Conservation (phyloP, 2,888 invertebrate species). For the Coelinius sp. region DNA sequence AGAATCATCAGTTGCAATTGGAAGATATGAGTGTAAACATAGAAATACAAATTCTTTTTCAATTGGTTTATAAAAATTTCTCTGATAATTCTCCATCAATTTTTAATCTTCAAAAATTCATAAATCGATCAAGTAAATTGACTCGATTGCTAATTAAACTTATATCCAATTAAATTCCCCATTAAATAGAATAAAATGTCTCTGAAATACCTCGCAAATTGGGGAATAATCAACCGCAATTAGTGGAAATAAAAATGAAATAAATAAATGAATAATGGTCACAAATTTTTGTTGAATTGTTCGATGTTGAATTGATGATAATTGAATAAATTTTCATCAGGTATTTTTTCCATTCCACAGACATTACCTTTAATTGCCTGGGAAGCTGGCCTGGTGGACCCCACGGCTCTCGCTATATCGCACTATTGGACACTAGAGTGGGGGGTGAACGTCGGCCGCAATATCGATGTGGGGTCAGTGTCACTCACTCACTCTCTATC, state of each 20-base stretch:
- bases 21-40: too few relatives aligned
- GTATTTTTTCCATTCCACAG: slow-evolving; percentile 62
- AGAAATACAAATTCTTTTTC: too few relatives aligned
- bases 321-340: slow-evolving; percentile 6
- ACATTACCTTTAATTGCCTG: slow-evolving; percentile 76
- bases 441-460: slow-evolving; percentile 70
- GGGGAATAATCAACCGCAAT: not conserved
- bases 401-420: slow-evolving; percentile 74
- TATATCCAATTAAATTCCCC: too few relatives aligned
- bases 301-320: slow-evolving; percentile 1
- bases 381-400: slow-evolving; percentile 76
- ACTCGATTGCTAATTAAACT: too few relatives aligned
- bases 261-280: too few relatives aligned
- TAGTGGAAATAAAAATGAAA: slow-evolving; percentile 11
- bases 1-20: not conserved
- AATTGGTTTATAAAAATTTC: too few relatives aligned
- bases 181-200: not conserved
- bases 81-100: too few relatives aligned
- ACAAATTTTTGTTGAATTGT: not conserved
- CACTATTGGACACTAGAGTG: slow-evolving; percentile 73
- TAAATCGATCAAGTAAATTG: too few relatives aligned
- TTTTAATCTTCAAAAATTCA: too few relatives aligned
- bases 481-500: not conserved
- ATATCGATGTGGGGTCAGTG: slow-evolving; percentile 76
- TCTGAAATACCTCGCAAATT: not conserved